These are phyloP conservation scores for Hippocampus kuda DNA, from an alignment of 2,797 vertebrate genomes.

Conservation along the genomic window DNA sequence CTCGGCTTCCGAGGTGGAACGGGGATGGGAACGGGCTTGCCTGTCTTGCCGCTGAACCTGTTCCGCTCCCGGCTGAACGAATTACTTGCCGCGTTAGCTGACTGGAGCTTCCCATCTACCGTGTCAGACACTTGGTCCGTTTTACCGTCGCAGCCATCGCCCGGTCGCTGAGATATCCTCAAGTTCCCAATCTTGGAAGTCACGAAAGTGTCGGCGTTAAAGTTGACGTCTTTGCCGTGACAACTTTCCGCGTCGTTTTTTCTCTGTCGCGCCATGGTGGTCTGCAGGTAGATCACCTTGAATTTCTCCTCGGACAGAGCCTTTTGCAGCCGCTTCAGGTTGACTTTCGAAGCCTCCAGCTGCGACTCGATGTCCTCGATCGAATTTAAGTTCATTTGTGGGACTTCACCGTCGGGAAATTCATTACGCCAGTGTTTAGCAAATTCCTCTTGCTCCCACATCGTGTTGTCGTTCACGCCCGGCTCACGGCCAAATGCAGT, in stretches of 20 bases:
- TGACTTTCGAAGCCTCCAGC: constrained; percentile 74
- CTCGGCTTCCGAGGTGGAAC: constrained; percentile 50
- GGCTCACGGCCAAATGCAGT: constrained; percentile 8
- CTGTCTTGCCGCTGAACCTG: constrained; percentile 49
- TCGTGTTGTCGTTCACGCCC: constrained; percentile 29
- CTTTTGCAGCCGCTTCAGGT: constrained; percentile 77
- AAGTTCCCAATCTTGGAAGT: too few species aligned
- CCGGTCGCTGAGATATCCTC: constrained; percentile 14
- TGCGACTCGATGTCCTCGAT: constrained; percentile 75
- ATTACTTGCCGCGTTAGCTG: not conserved
- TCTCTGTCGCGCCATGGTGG: constrained; percentile 66
- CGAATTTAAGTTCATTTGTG: constrained; percentile 71
- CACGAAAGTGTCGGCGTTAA: constrained; percentile 18
- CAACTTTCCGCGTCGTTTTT: constrained; percentile 33
- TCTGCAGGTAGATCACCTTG: constrained; percentile 86
- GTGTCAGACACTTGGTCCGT: constrained; percentile 19
- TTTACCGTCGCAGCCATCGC: constrained; percentile 15
- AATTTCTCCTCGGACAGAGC: constrained; percentile 83
- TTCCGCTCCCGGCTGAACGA: constrained; percentile 41
- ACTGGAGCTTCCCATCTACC: not conserved
- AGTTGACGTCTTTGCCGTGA: constrained; percentile 45
- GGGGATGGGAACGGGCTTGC: constrained; percentile 59
- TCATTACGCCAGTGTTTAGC: constrained; percentile 83
- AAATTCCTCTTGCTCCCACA: constrained; percentile 85
- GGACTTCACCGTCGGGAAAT: constrained; percentile 79